Evolutionary conservation across 1,140 invertebrate species (phyloP), one percentile per base, ranked within the genome.

Genomic region (Medauroidea extradentata): DNA sequence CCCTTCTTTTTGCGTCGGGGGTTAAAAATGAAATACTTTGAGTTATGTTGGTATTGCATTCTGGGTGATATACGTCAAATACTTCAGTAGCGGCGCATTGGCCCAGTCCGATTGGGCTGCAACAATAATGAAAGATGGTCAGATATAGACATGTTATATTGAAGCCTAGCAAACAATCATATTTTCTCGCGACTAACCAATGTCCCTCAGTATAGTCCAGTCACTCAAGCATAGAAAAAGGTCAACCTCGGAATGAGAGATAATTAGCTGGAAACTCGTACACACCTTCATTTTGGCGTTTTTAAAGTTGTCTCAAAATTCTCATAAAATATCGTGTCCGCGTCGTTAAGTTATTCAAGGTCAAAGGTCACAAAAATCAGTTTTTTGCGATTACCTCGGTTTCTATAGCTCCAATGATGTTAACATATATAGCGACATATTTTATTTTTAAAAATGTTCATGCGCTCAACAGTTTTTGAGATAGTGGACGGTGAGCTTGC

Each of bases 171-270:
- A n/a, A n/a, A n/a, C n/a, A n/a, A n/a, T n/a, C n/a, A n/a, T n/a
- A n/a, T n/a, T n/a, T n/a, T n/a, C n/a, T n/a, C n/a, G n/a, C n/a
- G n/a, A n/a, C n/a, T n/a, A n/a, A n/a, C n/a, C n/a, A n/a, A n/a
- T n/a, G n/a, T n/a, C n/a, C n/a, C n/a, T n/a, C n/a, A n/a, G n/a
- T n/a, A n/a, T n/a, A n/a, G n/a, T n/a, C 29, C 29, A 34, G 29
- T 34, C 29, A 34, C 29, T 34, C 11, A 7, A 34, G 29, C 29
- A 34, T 34, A 34, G 29, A 34, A 34, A 54, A 55, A 44, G 39
- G 49, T 59, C 49, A 60, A 55, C 52, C 38, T 60, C 43, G 38
- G 58, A 60, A 60, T 60, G 58, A 55, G 55, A 54, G 52, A 43
- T 60, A 60, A 54, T 54, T 39, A 60, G 16, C 43, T 55, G 24